phyloP scores from a whole-genome alignment of 2,888 invertebrate species.

The Cataglyphis livida region DNA sequence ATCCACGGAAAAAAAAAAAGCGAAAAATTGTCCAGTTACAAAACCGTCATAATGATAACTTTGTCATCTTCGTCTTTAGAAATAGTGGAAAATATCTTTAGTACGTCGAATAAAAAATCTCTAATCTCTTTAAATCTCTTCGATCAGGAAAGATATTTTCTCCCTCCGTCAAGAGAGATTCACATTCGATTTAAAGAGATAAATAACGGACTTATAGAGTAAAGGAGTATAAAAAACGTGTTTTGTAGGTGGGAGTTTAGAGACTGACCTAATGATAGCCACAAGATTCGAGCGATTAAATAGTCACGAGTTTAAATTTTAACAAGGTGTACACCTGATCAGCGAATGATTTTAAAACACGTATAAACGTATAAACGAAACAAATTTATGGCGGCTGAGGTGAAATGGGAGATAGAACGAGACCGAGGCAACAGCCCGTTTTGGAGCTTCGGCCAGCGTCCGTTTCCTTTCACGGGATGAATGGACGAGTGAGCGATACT shows the following conservation, averaged over 20 bases:
- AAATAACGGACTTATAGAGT: slow-evolving; percentile 19
- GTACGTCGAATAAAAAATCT: not conserved
- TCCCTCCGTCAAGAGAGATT: not conserved
- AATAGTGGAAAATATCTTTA: not conserved
- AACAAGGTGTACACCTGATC: slow-evolving; percentile 76
- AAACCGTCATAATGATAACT: not conserved
- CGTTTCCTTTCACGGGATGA: slow-evolving; percentile 52
- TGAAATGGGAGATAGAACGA: slow-evolving; percentile 3
- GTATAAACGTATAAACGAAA: slow-evolving; percentile 79
- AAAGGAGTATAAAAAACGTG: not conserved
- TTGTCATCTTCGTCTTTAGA: not conserved
- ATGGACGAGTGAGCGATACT: slow-evolving; percentile 42
- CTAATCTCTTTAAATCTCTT: not conserved
- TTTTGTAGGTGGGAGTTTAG: slow-evolving; percentile 39
- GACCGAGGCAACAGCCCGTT: slow-evolving; percentile 47
- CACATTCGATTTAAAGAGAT: not conserved
- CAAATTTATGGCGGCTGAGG: slow-evolving; percentile 74
- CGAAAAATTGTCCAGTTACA: not conserved
- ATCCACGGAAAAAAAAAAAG: not conserved
- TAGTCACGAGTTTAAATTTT: slow-evolving; percentile 53
- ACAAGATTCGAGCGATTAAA: slow-evolving; percentile 42
- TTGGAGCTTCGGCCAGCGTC: slow-evolving; percentile 15
- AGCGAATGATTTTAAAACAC: slow-evolving; percentile 74
- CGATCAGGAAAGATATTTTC: not conserved
- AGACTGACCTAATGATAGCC: slow-evolving; percentile 27